phyloP scores from a whole-genome alignment of 2,888 invertebrate genomes.

The Notodonta dromedarius region DNA sequence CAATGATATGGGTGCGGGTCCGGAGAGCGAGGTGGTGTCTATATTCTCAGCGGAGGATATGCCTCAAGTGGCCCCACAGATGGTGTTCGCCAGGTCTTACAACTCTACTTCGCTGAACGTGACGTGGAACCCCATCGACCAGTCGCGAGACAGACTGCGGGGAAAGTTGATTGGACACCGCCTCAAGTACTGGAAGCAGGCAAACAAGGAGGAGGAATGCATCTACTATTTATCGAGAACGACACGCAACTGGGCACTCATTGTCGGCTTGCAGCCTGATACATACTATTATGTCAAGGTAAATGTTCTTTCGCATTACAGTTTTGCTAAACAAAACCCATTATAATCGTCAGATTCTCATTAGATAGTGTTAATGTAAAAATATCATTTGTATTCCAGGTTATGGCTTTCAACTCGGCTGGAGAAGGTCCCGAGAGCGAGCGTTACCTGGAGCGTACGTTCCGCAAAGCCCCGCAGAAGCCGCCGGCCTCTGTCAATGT shows the following conservation, averaged over 20 bases:
- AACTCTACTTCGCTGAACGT: slow-evolving; percentile 97
- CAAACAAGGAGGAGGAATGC: slow-evolving; percentile 89
- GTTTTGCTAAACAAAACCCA: no score
- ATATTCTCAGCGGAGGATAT: slow-evolving; percentile 96
- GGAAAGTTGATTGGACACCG: slow-evolving; percentile 97
- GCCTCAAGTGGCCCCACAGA: slow-evolving; percentile 95
- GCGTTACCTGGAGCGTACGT: slow-evolving; percentile 93
- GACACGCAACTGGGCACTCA: slow-evolving; percentile 92
- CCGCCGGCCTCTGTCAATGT: slow-evolving; percentile 97
- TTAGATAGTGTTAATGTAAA: background rate
- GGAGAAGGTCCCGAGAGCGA: slow-evolving; percentile 98
- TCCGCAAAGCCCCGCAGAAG: slow-evolving; percentile 96
- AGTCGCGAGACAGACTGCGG: slow-evolving; percentile 92
- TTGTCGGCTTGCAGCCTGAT: slow-evolving; percentile 96
- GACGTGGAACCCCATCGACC: slow-evolving; percentile 94
- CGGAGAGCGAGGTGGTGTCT: slow-evolving; percentile 89
- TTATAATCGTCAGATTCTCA: background rate
- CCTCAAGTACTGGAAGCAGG: slow-evolving; percentile 95
- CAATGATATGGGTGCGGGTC: slow-evolving; percentile 92
- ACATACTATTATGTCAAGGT: slow-evolving; percentile 96
- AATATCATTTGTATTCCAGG: slow-evolving; percentile 47
- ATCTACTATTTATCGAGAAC: slow-evolving; percentile 94
- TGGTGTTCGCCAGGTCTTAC: slow-evolving; percentile 90
- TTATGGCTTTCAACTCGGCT: slow-evolving; percentile 98
- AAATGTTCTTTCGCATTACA: slow-evolving; percentile 16